These are phyloP conservation scores for Tetropium fuscum DNA, from an alignment of 2,888 invertebrate genomes.

Conservation along the genomic window DNA sequence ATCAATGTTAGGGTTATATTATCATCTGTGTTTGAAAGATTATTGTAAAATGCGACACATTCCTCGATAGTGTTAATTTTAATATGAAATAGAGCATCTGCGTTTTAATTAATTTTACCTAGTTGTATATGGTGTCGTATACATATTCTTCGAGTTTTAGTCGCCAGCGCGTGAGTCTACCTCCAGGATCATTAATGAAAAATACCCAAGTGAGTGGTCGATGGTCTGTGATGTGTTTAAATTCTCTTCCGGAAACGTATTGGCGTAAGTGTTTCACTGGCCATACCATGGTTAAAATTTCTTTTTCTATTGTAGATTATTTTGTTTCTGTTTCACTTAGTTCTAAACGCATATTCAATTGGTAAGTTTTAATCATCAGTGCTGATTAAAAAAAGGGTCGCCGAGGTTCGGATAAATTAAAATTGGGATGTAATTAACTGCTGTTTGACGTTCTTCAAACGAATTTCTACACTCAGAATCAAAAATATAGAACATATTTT, in stretches of 20 bases:
- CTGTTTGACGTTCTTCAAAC: no score
- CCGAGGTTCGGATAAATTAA: no score
- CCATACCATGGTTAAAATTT: not conserved
- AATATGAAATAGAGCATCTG: not conserved
- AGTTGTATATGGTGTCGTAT: not conserved
- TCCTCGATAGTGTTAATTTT: no score
- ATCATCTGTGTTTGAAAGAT: no score
- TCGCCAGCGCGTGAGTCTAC: not conserved
- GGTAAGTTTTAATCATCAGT: no score
- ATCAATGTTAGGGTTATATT: no score
- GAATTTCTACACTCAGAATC: no score
- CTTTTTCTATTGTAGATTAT: not conserved
- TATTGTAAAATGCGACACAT: no score
- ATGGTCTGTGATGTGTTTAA: not conserved
- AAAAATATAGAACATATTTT: no score
- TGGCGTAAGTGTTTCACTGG: not conserved
- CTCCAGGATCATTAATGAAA: not conserved
- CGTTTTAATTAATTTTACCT: not conserved
- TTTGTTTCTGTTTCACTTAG: not conserved
- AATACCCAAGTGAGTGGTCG: not conserved
- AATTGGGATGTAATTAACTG: no score
- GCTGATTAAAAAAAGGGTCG: no score
- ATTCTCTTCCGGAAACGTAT: not conserved
- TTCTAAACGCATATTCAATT: not conserved
- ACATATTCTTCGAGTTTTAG: not conserved